phyloP scores from a whole-genome alignment of 2,797 vertebrate genomes.

The Serranus cabrilla region DNA sequence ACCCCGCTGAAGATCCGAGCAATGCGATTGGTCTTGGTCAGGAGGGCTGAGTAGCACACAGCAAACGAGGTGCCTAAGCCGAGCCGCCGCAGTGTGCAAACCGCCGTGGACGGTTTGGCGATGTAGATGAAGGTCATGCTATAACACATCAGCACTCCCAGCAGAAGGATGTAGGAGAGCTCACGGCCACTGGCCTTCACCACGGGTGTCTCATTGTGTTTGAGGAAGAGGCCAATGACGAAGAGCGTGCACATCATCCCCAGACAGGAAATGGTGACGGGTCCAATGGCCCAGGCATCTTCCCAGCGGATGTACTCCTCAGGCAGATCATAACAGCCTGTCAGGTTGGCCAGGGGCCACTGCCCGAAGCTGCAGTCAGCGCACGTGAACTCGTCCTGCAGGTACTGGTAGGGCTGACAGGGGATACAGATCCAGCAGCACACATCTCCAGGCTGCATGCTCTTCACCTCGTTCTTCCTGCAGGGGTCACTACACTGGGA shows the following conservation, averaged over 20 bases:
- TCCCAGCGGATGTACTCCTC: conserved; percentile 98
- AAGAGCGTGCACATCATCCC: conserved; percentile 95
- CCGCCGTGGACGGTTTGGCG: conserved; percentile 92
- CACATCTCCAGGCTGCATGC: conserved; percentile 97
- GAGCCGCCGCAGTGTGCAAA: conserved; percentile 93
- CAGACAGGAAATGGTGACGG: conserved; percentile 94
- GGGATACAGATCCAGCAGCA: conserved; percentile 99
- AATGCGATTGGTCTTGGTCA: conserved; percentile 98
- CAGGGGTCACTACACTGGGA: conserved; percentile 99
- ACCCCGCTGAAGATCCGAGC: conserved; percentile 97
- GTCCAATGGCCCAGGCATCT: conserved; percentile 96
- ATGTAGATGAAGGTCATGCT: conserved; percentile 99
- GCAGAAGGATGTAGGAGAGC: conserved; percentile 97
- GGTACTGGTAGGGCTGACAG: conserved; percentile 95
- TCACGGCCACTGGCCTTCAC: conserved; percentile 98
- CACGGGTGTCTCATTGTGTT: conserved; percentile 94
- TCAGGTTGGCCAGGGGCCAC: conserved; percentile 95
- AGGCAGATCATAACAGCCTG: conserved; percentile 94
- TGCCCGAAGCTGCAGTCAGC: conserved; percentile 94
- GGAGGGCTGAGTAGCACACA: conserved; percentile 96
- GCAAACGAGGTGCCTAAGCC: conserved; percentile 97
- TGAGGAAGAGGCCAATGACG: conserved; percentile 92
- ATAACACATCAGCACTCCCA: conserved; percentile 97
- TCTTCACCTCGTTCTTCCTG: conserved; percentile 96
- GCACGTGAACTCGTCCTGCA: conserved; percentile 95